Evolutionary conservation across 2,888 invertebrate genomes (phyloP), one percentile per base, ranked within the genome.

Genomic region (Drosophila fungiperda): DNA sequence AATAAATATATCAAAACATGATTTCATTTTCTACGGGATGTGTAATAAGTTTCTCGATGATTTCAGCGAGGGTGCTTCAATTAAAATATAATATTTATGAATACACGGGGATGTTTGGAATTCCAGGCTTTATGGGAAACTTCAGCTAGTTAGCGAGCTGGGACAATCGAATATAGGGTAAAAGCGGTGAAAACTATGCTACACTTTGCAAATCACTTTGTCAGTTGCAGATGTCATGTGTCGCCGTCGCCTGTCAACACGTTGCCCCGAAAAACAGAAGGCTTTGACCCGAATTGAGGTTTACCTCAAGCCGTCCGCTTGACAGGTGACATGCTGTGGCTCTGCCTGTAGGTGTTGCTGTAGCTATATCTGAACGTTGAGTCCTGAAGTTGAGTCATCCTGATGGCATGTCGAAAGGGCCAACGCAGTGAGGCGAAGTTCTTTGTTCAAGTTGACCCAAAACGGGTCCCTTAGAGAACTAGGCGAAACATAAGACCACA

Each of bases 161-260:
- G 32, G 63, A 53, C 49, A 52, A 42, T 49, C 29, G 48, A 55
- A 11, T 32, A 33, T 32, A 8, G 17, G 36, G 42, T 17, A 48
- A 54, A 42, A 8, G 33, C 63, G 26, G 57, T 71, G 67, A 54
- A 78, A 67, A 78, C 54, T 67, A 45, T 76, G 71, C 64, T 26
- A 64, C 71, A 61, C 61, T 64, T 76, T 71, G 52, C 71, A 76
- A 80, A 71, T 80, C 80, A 76, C 71, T 65, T 76, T 64, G 71
- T 61, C 67, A 76, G 67, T 54, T 71, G 70, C 76, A 80, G 61
- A 80, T 76, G 77, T 72, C 76, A 78, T 59, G 80, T 71, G 35
- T 9, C 3, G 26, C 26, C 26, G 26, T 26, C 26, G 64, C 20
- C 67, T 80, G 78, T 76, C 78, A 78, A 58, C 80, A 58, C 67